Base-by-base conservation (phyloP, 2,113 vertebrate species). In the Geococcyx californianus region DNA sequence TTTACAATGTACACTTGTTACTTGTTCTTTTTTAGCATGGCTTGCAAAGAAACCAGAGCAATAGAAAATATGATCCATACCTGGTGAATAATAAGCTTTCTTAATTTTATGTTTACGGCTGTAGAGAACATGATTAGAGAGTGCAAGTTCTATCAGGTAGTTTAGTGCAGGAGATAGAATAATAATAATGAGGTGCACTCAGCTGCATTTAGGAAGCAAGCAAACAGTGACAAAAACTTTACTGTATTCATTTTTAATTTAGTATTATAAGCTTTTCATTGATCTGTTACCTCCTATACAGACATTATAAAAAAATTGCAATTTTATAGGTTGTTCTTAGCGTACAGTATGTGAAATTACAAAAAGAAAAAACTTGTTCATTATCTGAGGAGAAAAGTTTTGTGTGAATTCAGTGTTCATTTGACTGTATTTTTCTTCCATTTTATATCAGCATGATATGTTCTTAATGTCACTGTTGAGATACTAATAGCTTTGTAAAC, bases 361-460 rank as follows among this genome's bases (percentile, higher is more conserved):
- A 75, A 64, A 47, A 18, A 44, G 28, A 33, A 52, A 76, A 60
- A 68, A 76, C 49, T 23, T 63, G 40, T 42, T 75, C 33, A 49
- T 67, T 75, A 75, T n/a, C 21, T 64, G 72, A 84, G 38, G 60
- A 51, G 45, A 63, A 56, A 92, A 49, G 26, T 75, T 87, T 93
- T 75, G 38, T 85, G 31, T 89, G 47, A 69, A 92, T 90, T 82
- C 90, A 87, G 47, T 91, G 59, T 70, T 94, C 77, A 34, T 94
- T 95, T 94, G 69, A 89, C 38, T 90, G 54, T 75, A n/a, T 60
- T 75, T 75, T 55, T 82, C 26, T 66, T 93, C 20, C 8, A 13
- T 96, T 95, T 94, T 94, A 34, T 89, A 68, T 79, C 28, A 33
- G 13, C 15, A 13, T 93, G 36, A 54, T 70, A 55, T 54, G 58